Evolutionary conservation across 2,888 invertebrate genomes (phyloP), one percentile per base, ranked within the genome.

Genomic region (Tetanocera ferruginea): DNA sequence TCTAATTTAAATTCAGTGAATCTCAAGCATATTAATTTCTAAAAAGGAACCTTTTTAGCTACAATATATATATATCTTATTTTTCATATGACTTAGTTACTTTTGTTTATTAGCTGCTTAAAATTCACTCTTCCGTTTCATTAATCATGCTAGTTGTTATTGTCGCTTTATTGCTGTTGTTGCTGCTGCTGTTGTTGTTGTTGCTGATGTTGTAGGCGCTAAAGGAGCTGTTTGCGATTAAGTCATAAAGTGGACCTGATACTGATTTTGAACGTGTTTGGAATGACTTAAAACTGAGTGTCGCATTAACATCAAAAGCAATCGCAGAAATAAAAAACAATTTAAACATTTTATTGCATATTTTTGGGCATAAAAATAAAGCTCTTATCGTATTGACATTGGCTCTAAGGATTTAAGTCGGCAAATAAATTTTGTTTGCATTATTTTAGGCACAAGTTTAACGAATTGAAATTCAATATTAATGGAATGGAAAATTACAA

Each of bases 1-100:
- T 14, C 69, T 69, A 51, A 69, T 69, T 69, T 69, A 69, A 69
- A 69, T 69, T 69, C 69, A 69, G 23, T 51, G 69, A 69, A 69
- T 51, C 49, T 51, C 51, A 51, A 17, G 23, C 51, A 49, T 69
- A n/a, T 51, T 51, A 17, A 49, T 23, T n/a, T 51, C 14, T 11
- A 67, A 67, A n/a, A 11, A 23, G 5, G 17, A 23, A 25, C 25
- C 17, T 67, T 49, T 62, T 28, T 31, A 9, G 28, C 4, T 14
- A 11, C 43, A 23, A 23, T 25, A 17, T 25, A 60, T 60, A 23
- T 60, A 17, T 14, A 25, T 37, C 19, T 31, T 60, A n/a, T 37
- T 66, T n/a, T 34, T 43, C 43, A 43, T 43, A 43, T 66, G 34
- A 11, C 34, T 28, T 67, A 23, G 19, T 67, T 43, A 19, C 5